Evolutionary conservation across 1,140 invertebrate species (phyloP).

Genomic region (Wasmannia auropunctata): DNA sequence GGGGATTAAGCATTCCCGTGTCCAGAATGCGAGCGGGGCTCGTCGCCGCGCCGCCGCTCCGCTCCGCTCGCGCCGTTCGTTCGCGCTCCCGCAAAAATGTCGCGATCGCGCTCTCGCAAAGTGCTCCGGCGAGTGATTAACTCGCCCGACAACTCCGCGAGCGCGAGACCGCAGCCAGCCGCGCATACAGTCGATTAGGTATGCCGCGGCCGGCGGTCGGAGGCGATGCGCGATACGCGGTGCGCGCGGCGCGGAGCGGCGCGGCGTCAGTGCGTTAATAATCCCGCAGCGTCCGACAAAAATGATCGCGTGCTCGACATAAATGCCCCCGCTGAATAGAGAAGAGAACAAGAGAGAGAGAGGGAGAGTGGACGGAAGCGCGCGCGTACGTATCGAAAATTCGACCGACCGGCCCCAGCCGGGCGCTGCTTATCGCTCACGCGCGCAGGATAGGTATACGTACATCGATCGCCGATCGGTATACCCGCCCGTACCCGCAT

Average conservation of each 20-base stretch:
- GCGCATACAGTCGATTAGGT: slow-evolving; percentile 25
- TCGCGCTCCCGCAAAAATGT: slow-evolving; percentile 34
- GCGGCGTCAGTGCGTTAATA: slow-evolving; percentile 49
- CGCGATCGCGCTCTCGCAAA: slow-evolving; percentile 28
- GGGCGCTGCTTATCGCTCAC: slow-evolving; percentile 11
- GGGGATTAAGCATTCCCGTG: slow-evolving; percentile 23
- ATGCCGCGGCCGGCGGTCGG: slow-evolving; percentile 26
- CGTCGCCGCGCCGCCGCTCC: too few relatives aligned
- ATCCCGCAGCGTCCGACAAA: slow-evolving; percentile 22
- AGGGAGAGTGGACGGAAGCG: neutral
- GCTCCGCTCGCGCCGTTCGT: too few relatives aligned
- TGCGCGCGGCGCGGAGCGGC: slow-evolving; percentile 6
- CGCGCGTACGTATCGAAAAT: slow-evolving; percentile 20
- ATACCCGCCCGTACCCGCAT: slow-evolving; percentile 44
- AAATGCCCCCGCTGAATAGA: neutral
- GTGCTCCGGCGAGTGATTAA: slow-evolving; percentile 51
- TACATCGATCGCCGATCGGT: slow-evolving; percentile 57
- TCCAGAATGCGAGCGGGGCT: neutral
- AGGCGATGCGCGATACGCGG: too few relatives aligned
- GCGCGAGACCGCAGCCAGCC: slow-evolving; percentile 12
- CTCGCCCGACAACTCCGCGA: slow-evolving; percentile 35
- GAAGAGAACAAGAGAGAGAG: neutral
- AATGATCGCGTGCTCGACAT: slow-evolving; percentile 16
- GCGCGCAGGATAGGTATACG: neutral
- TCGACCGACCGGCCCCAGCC: neutral